Evolutionary conservation across 1,140 invertebrate species (phyloP), one percentile per base, ranked within the genome.

Genomic region (Saccostrea glomerata): DNA sequence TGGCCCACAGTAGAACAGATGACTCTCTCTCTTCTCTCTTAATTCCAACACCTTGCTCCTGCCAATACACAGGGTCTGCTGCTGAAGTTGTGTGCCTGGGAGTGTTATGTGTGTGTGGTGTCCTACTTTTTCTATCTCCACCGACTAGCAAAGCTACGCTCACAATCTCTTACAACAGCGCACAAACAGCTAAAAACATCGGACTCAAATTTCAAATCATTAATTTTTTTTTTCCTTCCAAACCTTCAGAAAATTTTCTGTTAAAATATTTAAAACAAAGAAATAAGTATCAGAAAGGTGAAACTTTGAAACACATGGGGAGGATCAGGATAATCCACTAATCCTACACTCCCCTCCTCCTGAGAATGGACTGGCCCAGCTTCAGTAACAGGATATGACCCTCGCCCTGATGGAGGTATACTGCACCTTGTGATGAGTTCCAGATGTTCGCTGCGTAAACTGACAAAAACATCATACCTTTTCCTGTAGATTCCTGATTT

Each of bases 401-500:
- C 60, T 20, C 15, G 25, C 13, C 30, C 30, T 30, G 11, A 25
- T 2, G 30, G 11, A 30, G 25, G 70, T 77, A 25, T 36, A 30
- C 13, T 77, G 70, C 70, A 25, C 30, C 25, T 73, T 25, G 4
- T 77, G 70, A 77, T 77, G 70, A 36, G 30, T 36, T 15, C 70
- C 70, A 77, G 70, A 77, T 77, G 70, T 77, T 77, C 70, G 0
- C 30, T 30, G 60, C 30, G 58, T 17, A 63, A 63, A 63, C 58
- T 63, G 58, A 63, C 58, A 63, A 63, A 36, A 47, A 63, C 58
- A 77, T 77, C 23, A 30, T 36, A 77, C 25, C 30, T 77, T 77
- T 77, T 77, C 70, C 70, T 77, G 70, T 30, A 77, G 30, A 36
- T 25, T 30, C 70, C 70, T 36, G 70, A 36, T 77, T 77, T 77